These are phyloP conservation scores for Syngnathoides biaculeatus DNA, from an alignment of 2,113 vertebrate genomes.

Conservation along the genomic window DNA sequence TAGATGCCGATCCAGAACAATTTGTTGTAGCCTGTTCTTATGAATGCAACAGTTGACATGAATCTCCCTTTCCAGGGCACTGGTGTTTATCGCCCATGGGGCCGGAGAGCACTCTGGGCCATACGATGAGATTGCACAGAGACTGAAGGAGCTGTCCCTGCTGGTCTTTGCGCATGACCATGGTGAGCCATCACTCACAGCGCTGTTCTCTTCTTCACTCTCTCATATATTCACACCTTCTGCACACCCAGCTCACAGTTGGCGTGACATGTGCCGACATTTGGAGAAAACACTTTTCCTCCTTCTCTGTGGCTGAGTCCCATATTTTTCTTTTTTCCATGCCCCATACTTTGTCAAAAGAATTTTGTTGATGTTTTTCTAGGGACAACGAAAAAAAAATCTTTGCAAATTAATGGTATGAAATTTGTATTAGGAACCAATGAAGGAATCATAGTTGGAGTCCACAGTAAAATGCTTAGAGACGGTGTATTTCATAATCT, in stretches of 20 bases:
- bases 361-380: not conserved
- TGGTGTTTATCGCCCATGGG: constrained; percentile 87
- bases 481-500: no score
- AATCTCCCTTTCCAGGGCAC: constrained; percentile 71
- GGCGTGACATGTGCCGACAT: not conserved
- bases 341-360: not conserved
- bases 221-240: constrained; percentile 12
- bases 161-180: constrained; percentile 93
- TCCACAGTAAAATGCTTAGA: no score
- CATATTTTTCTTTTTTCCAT: not conserved
- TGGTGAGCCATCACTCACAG: constrained; percentile 74
- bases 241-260: not conserved
- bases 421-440: not conserved
- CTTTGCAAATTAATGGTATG: not conserved
- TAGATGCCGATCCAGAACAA: no score
- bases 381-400: not conserved
- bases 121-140: constrained; percentile 86
- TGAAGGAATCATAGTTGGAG: no score
- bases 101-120: constrained; percentile 89
- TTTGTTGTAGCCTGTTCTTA: not conserved
- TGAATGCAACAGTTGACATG: not conserved
- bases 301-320: not conserved
- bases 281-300: constrained; percentile 1
- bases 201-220: constrained; percentile 1
- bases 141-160: constrained; percentile 78